Base-by-base conservation (phyloP, 35 echinoderm and acorn worm genomes). In the Diadema setosum region DNA sequence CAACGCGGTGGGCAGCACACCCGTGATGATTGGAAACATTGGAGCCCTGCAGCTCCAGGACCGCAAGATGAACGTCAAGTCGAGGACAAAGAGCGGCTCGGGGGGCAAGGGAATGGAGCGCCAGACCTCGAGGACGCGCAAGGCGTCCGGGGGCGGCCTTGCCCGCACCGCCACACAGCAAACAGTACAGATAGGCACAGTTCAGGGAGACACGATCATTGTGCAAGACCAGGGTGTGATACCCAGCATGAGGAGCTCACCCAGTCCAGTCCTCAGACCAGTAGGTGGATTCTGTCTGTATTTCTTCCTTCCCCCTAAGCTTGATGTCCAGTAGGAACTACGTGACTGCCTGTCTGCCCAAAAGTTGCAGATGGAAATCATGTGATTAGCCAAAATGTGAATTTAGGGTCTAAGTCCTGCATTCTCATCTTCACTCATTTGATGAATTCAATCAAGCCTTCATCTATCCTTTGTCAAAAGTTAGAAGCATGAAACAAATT, bases 61-160 rank as follows among this genome's bases (percentile, higher is more conserved):
- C 59, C 60, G 94, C 45, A 96, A 96, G 70, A 88, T 96, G 94
- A 96, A 96, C 46, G 88, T 96, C 81, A 96, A 96, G 40, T 96
- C 94, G 0, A 84, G 94, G 85, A 86, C 94, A 85, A 87, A 87
- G 69, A 87, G 84, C 70, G 65, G 65, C 16, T 65, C 49, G 14
- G 69, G 87, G 14, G 86, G 88, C 35, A 75, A 70, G 27, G 18
- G 80, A 39, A 18, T 92, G 25, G 88, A 95, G 45, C 87, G 57
- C 45, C 83, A 91, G 78, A 45, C 56, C 12, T 82, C 82, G 44
- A 42, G 89, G 46, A 46, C 58, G 27, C 76, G 85, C 14, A 91
- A 86, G 67, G 89, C 67, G 9, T 90, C 88, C 8, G 87, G 87
- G 52, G 83, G 94, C 36, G 90, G 81, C 43, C 29, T 78, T 42